phyloP scores from a whole-genome alignment of 2,113 vertebrate species.

The Lycaon pictus region DNA sequence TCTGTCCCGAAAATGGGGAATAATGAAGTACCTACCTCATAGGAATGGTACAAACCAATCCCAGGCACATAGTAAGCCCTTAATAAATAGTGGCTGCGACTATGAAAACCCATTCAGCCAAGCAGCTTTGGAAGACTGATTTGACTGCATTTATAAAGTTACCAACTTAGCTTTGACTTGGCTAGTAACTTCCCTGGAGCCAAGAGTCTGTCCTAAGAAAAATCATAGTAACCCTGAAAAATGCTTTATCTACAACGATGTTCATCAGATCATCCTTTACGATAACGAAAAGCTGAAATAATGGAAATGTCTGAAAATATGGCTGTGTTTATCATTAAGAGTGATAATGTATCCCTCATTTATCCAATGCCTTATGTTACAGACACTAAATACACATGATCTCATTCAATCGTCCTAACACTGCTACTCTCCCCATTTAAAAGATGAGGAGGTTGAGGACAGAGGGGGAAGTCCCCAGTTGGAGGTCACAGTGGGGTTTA shows the following conservation, averaged over 20 bases:
- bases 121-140: background rate
- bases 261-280: background rate
- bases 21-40: background rate
- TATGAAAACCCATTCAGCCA: background rate
- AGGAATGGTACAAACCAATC: background rate
- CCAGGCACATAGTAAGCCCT: background rate
- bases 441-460: background rate
- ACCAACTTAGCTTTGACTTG: background rate
- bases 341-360: background rate
- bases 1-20: background rate
- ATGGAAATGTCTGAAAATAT: background rate
- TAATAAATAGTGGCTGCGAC: background rate
- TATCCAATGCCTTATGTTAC: background rate
- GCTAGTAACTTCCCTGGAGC: background rate
- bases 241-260: background rate
- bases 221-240: background rate
- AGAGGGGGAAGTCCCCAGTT: background rate
- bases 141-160: background rate
- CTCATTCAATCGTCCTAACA: background rate
- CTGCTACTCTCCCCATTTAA: background rate
- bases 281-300: background rate
- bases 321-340: background rate
- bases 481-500: background rate
- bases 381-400: background rate
- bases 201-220: background rate